Evolutionary conservation across 2,888 invertebrate genomes (phyloP).

Genomic region (Dasypolia templi): DNA sequence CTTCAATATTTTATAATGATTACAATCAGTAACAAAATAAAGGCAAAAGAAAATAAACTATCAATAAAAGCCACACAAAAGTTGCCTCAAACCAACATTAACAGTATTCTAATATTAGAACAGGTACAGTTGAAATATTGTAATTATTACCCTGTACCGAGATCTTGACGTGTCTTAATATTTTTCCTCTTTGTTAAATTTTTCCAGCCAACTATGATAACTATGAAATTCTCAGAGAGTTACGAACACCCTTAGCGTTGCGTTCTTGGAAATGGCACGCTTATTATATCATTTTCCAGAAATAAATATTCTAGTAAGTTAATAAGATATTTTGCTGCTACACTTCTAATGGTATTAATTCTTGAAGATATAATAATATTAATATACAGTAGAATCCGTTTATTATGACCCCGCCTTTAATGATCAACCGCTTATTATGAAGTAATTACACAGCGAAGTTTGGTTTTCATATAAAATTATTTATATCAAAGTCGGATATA

Average conservation of each 20-base stretch:
- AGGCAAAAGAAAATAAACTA: not conserved
- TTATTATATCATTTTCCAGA: not conserved
- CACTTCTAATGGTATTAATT: not conserved
- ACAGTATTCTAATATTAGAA: conserved; percentile 7
- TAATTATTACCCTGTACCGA: not conserved
- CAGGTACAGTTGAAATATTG: not conserved
- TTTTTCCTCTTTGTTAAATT: not conserved
- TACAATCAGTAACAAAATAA: not conserved
- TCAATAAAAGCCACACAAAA: not conserved
- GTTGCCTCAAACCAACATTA: no score
- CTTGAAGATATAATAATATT: not conserved
- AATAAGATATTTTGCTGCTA: not conserved
- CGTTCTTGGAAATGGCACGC: not conserved
- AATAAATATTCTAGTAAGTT: not conserved
- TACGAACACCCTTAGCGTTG: not conserved
- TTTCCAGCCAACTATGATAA: not conserved
- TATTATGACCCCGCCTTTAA: no score
- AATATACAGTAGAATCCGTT: no score
- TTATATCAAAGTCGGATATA: no score
- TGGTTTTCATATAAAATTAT: no score
- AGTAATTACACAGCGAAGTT: no score
- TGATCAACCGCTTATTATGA: no score
- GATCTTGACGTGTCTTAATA: not conserved
- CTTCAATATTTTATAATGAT: not conserved
- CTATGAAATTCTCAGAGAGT: not conserved